Percentiles rank a stretch among this genome's conserved stretches.
Conservation (phyloP, 2,888 invertebrate species). For the Leucania comma region DNA sequence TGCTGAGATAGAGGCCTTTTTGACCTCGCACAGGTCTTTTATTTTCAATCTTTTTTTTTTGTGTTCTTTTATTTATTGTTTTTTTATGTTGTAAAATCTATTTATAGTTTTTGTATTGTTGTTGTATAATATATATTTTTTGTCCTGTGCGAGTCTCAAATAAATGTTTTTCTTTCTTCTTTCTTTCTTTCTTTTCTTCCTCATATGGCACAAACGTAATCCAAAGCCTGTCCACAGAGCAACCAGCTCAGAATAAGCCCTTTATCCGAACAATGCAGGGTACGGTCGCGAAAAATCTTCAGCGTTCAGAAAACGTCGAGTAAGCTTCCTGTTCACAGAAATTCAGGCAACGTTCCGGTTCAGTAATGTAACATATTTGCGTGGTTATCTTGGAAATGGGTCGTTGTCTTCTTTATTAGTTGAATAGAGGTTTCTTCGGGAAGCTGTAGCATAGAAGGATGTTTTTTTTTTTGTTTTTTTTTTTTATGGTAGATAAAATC, state of each 20-base stretch:
- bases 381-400: constrained; percentile 7
- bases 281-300: constrained; percentile 53
- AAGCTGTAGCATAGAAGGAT: neutral
- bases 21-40: too few species aligned
- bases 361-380: constrained; percentile 27
- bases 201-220: constrained; percentile 32
- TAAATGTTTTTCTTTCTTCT: too few species aligned
- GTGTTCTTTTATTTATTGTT: too few species aligned
- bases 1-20: too few species aligned
- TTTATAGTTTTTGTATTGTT: too few species aligned
- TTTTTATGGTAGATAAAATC: too few species aligned
- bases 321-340: constrained; percentile 33
- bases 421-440: neutral
- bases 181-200: too few species aligned
- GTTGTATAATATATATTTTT: too few species aligned
- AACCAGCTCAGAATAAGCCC: constrained; percentile 47
- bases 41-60: too few species aligned
- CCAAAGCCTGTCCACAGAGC: neutral
- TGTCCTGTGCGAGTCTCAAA: too few species aligned
- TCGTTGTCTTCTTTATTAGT: neutral
- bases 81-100: too few species aligned
- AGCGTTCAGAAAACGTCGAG: constrained; percentile 23
- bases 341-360: constrained; percentile 28
- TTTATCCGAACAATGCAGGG: constrained; percentile 53
- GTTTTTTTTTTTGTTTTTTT: too few species aligned